Conservation (phyloP, 23 tunicate genomes). For the Phallusia fumigata region DNA sequence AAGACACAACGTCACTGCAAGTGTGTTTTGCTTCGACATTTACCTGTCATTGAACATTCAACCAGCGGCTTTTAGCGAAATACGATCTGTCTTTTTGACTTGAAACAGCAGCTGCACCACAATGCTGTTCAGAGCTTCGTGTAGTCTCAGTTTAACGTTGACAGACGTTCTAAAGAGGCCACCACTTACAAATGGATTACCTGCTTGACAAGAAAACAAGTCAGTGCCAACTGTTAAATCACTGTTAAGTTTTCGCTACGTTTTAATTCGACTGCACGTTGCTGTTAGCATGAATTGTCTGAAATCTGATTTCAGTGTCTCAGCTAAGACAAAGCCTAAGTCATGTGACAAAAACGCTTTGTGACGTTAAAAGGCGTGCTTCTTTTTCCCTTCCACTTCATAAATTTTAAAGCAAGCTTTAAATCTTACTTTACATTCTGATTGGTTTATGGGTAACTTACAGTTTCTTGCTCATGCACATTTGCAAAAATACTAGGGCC, state of each 20-base stretch:
- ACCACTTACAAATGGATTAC: background rate
- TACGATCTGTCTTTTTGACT: background rate
- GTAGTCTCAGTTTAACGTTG: background rate
- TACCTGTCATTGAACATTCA: background rate
- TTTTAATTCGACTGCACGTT: no score
- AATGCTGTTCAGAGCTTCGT: background rate
- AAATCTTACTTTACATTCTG: no score
- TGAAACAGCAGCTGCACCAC: background rate
- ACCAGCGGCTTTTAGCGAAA: background rate
- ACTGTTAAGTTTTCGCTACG: background rate
- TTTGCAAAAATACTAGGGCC: no score
- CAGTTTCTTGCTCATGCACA: no score
- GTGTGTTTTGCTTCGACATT: constrained; percentile 1
- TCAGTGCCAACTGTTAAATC: background rate
- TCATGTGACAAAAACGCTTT: background rate
- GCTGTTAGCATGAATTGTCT: no score
- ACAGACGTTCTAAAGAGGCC: constrained; percentile 8
- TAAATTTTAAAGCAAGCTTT: background rate
- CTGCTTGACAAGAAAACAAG: constrained; percentile 15
- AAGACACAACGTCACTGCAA: background rate
- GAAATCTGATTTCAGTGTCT: background rate
- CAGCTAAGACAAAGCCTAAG: background rate
- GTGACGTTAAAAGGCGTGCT: background rate
- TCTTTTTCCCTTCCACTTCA: background rate
- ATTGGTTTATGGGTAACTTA: no score